Evolutionary conservation across 2,797 vertebrate genomes (phyloP), one percentile per base, ranked within the genome.

Genomic region (Dendrocincla tyrannina): DNA sequence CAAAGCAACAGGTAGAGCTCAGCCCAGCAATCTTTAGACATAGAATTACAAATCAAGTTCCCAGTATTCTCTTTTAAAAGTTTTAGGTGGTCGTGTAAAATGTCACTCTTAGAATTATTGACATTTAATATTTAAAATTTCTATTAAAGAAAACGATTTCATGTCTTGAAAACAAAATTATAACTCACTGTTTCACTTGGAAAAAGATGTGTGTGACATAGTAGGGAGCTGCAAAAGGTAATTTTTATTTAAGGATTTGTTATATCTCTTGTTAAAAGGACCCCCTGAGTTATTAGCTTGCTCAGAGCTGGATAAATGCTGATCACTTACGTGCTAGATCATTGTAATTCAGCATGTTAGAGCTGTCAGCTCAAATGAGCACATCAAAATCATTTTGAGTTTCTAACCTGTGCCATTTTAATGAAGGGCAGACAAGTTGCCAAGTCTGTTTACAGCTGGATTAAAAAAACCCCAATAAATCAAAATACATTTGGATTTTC

Each of bases 1-100:
- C 97, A 18, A 98, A 95, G 62, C 97, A 95, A 88, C 98, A 99
- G 96, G 98, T 98, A 92, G 13, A 37, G 55, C 46, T 87, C 70
- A 78, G 39, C 27, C 18, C 46, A 60, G 42, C 39, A 9, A 9
- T 2, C 5, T 10, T 37, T 44, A 7, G 7, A 46, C 11, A 11
- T 2, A 8, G 17, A 73, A 62, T 8, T 58, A 49, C 13, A 41
- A 76, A 33, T 13, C 0, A 10, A 47, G 55, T 63, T 27, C 28
- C 80, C 37, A 13, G 8, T 35, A 6, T 3, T 32, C 9, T 17
- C 20, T 33, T 44, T 35, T 17, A 7, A 9, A 59, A 14, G 11
- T 30, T 52, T 56, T 6, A 70, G 33, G 10, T 3, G 1, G n/a
- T 35, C 35, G 7, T 1, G 0, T 17, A 20, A 69, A 80, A 33